Conservation (phyloP, 2,113 vertebrate genomes). For the Sphaerodactylus townsendi region DNA sequence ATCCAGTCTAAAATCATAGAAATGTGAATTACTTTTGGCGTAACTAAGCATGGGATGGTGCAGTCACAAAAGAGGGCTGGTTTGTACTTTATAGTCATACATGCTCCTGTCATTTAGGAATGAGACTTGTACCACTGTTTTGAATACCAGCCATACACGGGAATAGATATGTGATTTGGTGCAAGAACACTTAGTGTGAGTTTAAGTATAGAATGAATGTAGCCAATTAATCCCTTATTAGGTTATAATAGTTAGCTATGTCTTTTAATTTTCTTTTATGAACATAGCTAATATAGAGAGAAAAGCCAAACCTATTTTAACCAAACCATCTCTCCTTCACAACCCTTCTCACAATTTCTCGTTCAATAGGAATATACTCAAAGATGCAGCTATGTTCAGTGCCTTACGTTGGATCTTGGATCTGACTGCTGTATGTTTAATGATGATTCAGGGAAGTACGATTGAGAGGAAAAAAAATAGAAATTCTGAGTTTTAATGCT, state of each 20-base stretch:
- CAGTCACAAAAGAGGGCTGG: neutral
- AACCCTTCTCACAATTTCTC: neutral
- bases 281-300: neutral
- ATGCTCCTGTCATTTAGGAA: accelerated
- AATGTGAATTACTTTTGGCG: accelerated
- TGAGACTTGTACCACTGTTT: neutral
- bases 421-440: neutral
- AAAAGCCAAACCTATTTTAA: neutral
- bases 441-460: neutral
- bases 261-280: neutral
- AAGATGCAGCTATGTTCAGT: neutral
- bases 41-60: accelerated
- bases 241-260: accelerated
- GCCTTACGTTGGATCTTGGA: neutral
- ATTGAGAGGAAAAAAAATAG: neutral
- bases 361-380: neutral
- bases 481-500: neutral
- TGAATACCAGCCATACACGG: neutral
- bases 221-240: neutral
- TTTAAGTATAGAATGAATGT: accelerated
- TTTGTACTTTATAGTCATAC: neutral
- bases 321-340: too few species aligned
- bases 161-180: neutral
- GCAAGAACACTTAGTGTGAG: neutral
- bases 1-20: accelerated